A percentile compares a stretch with the other conserved stretches of the same genome.
phyloP scores from a whole-genome alignment of 2,797 vertebrate genomes.

The Esox lucius region DNA sequence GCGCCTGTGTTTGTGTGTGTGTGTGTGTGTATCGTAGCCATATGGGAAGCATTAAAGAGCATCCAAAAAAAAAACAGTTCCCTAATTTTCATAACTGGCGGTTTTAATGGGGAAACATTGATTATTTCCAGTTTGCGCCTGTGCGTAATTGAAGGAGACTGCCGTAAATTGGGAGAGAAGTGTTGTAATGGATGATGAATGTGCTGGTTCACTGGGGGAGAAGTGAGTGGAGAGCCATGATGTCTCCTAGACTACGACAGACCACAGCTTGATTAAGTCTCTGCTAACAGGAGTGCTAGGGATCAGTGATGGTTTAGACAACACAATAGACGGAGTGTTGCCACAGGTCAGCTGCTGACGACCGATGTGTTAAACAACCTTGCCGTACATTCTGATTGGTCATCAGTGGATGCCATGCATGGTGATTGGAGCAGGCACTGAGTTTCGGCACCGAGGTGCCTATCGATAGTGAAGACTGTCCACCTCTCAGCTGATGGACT shows the following conservation, averaged over 20 bases:
- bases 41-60: constrained; percentile 24
- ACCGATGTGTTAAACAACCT: background rate
- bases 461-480: no score
- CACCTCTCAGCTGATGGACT: background rate
- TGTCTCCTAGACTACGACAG: background rate
- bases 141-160: constrained; percentile 37
- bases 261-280: background rate
- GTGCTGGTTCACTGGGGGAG: constrained; percentile 10
- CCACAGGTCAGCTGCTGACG: background rate
- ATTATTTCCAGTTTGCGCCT: constrained; percentile 39
- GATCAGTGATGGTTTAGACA: no score
- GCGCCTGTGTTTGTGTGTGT: background rate
- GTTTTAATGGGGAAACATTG: constrained; percentile 35
- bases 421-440: no score
- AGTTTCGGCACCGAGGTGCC: no score
- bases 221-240: constrained; percentile 1
- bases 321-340: background rate
- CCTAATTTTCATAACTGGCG: constrained; percentile 22
- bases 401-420: no score
- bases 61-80: constrained; percentile 4
- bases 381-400: no score
- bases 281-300: background rate
- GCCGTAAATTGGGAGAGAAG: constrained; percentile 20
- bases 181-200: constrained; percentile 20
- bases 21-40: background rate